phyloP scores from a whole-genome alignment of 2,797 vertebrate species.

The Alcedo quadribrachys region DNA sequence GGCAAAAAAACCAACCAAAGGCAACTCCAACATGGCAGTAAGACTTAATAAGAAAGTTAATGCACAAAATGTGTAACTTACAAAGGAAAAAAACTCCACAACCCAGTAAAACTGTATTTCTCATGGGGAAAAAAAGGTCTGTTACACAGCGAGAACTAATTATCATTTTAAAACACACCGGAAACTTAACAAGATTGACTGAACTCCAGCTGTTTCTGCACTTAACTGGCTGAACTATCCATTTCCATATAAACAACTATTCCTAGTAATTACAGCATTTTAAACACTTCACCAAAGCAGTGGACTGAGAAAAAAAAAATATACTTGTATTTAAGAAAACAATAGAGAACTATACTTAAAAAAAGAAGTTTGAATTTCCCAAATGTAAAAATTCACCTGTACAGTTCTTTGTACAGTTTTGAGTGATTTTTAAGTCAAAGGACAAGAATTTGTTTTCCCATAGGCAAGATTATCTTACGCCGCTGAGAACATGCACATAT shows the following conservation, averaged over 20 bases:
- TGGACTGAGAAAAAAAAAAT: background rate
- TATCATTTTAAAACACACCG: background rate
- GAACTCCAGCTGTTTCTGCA: background rate
- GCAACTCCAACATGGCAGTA: background rate
- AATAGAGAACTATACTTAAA: fast-evolving
- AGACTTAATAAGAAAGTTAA: background rate
- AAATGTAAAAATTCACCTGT: background rate
- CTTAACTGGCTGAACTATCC: background rate
- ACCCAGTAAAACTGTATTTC: background rate
- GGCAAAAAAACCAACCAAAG: background rate
- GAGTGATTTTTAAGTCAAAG: background rate
- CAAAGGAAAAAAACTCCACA: background rate
- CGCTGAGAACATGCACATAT: background rate
- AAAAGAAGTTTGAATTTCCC: background rate
- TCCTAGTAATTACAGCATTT: background rate
- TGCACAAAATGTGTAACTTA: background rate
- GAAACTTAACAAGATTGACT: background rate
- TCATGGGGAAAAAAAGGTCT: background rate
- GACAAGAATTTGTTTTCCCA: background rate
- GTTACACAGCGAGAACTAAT: background rate
- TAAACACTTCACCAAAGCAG: background rate
- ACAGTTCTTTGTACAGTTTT: background rate
- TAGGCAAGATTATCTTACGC: background rate
- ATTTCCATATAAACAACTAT: background rate
- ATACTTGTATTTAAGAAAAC: background rate